A percentile compares a stretch with the other conserved stretches of the same genome.
Evolutionary conservation across 2,113 vertebrate species (phyloP).

Genomic region (Micromys minutus): DNA sequence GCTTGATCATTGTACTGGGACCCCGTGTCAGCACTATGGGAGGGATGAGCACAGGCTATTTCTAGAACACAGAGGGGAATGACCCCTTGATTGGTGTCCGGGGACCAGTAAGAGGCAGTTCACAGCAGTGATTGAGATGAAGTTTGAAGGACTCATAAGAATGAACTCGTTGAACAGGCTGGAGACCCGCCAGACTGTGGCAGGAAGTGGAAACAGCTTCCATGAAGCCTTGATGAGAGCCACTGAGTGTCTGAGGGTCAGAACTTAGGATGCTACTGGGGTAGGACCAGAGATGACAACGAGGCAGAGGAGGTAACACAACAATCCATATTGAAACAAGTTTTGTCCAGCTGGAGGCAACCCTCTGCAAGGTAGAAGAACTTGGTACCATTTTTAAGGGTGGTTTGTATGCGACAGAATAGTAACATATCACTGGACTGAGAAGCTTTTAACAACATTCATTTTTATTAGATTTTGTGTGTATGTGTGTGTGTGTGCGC

Average conservation of each 20-base stretch:
- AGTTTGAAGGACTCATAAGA: slow-evolving; percentile 27
- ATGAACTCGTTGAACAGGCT: not conserved
- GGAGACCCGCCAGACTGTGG: not conserved
- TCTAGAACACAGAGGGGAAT: not conserved
- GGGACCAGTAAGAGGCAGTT: not conserved
- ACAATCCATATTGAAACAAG: not conserved
- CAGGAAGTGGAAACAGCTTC: not conserved
- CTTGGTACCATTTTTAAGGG: not conserved
- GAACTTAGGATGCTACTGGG: not conserved
- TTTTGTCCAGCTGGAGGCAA: not conserved
- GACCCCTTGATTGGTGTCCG: not conserved
- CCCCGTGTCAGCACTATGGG: not conserved
- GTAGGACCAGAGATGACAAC: not conserved
- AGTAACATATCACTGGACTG: not conserved
- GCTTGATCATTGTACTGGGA: not conserved
- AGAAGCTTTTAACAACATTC: not conserved
- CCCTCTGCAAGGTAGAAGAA: not conserved
- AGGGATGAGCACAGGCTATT: not conserved
- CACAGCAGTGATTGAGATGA: not conserved
- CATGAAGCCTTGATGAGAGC: not conserved
- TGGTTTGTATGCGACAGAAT: not conserved
- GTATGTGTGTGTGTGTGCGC: not conserved
- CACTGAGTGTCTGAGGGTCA: not conserved
- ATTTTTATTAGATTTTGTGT: not conserved
- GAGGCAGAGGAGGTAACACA: not conserved